Percentiles rank a stretch among this genome's conserved stretches.
Conservation (phyloP, 2,888 invertebrate genomes). For the Diarsia brunnea region DNA sequence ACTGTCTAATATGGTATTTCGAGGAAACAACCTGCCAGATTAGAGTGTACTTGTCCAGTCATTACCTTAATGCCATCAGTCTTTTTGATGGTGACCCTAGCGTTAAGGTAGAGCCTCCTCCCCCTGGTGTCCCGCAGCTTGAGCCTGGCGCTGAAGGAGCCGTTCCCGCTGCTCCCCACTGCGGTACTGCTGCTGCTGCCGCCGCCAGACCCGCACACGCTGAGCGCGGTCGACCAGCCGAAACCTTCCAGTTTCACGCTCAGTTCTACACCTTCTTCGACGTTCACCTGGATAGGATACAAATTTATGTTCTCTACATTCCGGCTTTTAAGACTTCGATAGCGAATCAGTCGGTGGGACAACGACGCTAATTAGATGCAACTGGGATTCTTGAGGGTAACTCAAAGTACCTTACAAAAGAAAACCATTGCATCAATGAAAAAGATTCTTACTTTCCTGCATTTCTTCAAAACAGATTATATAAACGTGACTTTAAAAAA, state of each 20-base stretch:
- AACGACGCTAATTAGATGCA: background rate
- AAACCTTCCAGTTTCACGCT: constrained; percentile 96
- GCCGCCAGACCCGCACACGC: constrained; percentile 85
- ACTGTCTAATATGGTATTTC: too few relatives aligned
- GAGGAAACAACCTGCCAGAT: too few relatives aligned
- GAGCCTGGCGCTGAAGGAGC: constrained; percentile 92
- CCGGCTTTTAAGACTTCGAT: background rate
- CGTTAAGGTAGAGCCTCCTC: constrained; percentile 94
- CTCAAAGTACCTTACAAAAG: background rate
- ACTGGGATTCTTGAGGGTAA: background rate
- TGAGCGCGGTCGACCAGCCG: constrained; percentile 92
- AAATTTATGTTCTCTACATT: background rate
- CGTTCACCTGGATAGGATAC: constrained; percentile 91
- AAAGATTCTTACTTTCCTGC: background rate
- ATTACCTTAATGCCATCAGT: constrained; percentile 88
- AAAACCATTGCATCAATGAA: background rate
- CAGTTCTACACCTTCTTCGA: constrained; percentile 93
- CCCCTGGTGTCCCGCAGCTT: constrained; percentile 94
- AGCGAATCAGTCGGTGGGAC: background rate
- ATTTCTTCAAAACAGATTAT: background rate
- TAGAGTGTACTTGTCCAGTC: too few relatives aligned
- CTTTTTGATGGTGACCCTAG: constrained; percentile 88
- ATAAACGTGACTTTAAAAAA: background rate
- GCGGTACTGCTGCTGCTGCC: constrained; percentile 84
- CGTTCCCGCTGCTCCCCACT: constrained; percentile 71